These are phyloP conservation scores for Actinernus sp. DNA, from an alignment of 92 coral and sea anemone species.

Conservation along the genomic window DNA sequence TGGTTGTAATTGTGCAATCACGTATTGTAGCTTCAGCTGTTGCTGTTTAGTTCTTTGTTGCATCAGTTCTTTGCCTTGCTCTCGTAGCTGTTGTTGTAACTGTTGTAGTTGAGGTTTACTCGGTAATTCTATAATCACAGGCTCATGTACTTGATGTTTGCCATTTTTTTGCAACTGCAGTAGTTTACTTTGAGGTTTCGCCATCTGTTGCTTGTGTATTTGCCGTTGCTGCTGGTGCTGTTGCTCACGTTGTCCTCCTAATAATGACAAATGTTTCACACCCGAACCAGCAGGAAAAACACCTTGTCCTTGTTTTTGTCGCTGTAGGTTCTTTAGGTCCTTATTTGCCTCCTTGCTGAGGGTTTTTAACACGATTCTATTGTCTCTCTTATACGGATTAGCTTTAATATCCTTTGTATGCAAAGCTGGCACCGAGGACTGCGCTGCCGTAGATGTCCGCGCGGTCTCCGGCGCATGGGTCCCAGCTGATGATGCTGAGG, in stretches of 20 bases:
- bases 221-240: neutral
- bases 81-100: neutral
- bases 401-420: neutral
- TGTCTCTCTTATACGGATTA: neutral
- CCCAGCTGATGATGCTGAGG: no score
- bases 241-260: neutral
- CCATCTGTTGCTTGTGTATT: neutral
- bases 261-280: neutral
- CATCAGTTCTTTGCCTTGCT: neutral
- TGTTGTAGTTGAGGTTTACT: neutral
- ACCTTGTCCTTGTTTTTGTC: neutral
- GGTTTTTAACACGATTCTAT: neutral
- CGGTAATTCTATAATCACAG: slow-evolving; percentile 2
- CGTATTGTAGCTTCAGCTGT: neutral
- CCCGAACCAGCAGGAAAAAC: neutral
- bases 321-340: neutral
- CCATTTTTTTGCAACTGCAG: neutral
- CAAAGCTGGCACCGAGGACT: neutral
- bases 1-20: no score
- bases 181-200: neutral
- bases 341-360: neutral
- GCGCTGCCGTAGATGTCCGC: neutral
- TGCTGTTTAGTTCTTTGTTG: neutral
- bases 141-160: no score
- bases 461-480: no score